A percentile compares a stretch with the other conserved stretches of the same genome.
These are phyloP conservation scores for Lasioglossum lativentre DNA, from an alignment of 2,888 invertebrate genomes.

Conservation along the genomic window DNA sequence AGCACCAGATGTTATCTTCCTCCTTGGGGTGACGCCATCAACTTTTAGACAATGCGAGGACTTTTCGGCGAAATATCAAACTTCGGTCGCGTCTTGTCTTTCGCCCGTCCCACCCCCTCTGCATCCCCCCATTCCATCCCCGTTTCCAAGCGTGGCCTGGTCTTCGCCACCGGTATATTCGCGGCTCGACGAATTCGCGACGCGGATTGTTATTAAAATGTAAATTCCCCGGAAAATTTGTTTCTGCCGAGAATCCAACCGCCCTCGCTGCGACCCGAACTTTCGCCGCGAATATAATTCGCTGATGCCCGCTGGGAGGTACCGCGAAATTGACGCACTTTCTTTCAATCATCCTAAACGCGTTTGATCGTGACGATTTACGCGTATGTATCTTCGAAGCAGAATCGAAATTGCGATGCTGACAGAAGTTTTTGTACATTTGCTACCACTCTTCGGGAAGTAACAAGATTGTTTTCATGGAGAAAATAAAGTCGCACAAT, in stretches of 20 bases:
- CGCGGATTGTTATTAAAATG: conserved; percentile 73
- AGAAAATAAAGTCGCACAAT: no score
- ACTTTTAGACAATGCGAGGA: conserved; percentile 82
- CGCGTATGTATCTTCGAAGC: no score
- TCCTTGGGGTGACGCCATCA: conserved; percentile 81
- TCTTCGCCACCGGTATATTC: neutral
- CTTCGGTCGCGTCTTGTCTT: conserved; percentile 76
- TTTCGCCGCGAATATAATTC: neutral
- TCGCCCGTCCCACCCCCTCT: conserved; percentile 38
- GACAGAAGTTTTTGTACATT: no score
- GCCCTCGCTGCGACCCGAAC: neutral
- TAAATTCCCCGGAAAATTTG: conserved; percentile 68
- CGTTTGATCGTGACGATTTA: neutral
- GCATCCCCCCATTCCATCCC: neutral
- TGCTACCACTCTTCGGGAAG: no score
- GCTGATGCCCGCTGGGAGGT: neutral
- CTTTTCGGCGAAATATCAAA: conserved; percentile 82
- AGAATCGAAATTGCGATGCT: no score
- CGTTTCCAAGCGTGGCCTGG: neutral
- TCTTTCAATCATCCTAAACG: neutral
- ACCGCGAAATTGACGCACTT: neutral
- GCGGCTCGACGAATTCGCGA: conserved; percentile 43
- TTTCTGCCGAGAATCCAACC: conserved; percentile 15
- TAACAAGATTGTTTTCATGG: no score
- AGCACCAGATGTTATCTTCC: conserved; percentile 82